Evolutionary conservation across 2,888 invertebrate species (phyloP), one percentile per base, ranked within the genome.

Genomic region (Exephanes ischioxanthus): DNA sequence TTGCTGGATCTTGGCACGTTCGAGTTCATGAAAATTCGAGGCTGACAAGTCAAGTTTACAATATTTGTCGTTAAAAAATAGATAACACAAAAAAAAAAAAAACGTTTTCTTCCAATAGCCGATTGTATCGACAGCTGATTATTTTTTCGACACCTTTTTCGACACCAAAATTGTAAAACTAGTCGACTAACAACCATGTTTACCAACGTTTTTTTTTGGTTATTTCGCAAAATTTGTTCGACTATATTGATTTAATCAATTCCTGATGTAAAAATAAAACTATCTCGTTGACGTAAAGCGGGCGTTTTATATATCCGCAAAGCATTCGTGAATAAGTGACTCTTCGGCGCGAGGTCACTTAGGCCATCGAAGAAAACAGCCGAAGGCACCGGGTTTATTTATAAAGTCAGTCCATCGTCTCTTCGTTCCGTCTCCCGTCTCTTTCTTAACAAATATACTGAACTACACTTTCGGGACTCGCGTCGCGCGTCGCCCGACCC

Each of bases 391-490:
- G 53, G 16, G 41, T 33, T 73, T 73, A 73, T 73, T 73, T 58
- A 73, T 73, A 58, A 73, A 55, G 58, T 58, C 58, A 26, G 58
- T 58, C 58, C 22, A 58, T 58, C 58, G 71, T 72, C 71, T 55
- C 55, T 72, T 55, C 71, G 58, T 41, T 73, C 16, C 41, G 48
- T 68, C 45, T 11, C 53, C 41, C 19, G 19, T 22, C 66, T 71
- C 66, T n/a, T 22, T 66, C 51, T 79, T 58, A 55, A 80, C 73
- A 55, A 26, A 63, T n/a, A 30, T 63, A 33, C 37, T 63, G 33
- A 63, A 33, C 58, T 41, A 45, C n/a, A 19, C 41, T 71, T 73
- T 73, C 41, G 37, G 37, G n/a, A 33, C 37, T 48, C 41, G 26
- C 5, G 19, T 61, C 75, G 41, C 41, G 61, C 45, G 45, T 68